Base-by-base conservation (phyloP, 2,113 vertebrate genomes). In the Poeciliopsis prolifica region DNA sequence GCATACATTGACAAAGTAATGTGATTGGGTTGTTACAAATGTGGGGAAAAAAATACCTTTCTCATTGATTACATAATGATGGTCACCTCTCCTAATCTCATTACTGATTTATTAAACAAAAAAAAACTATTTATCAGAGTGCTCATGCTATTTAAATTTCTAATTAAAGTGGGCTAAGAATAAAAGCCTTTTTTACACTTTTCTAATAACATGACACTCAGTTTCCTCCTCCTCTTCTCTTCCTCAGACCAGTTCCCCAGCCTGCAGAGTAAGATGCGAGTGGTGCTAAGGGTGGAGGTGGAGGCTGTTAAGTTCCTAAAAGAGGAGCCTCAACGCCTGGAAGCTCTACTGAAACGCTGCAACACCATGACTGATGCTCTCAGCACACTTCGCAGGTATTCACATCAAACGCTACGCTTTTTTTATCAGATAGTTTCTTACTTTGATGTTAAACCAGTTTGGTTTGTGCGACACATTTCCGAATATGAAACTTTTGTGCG, bases 271-370 rank as follows among this genome's bases (percentile, higher is more conserved):
- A 98, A 98, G 94, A 98, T 99, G 97, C 95, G 97, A 0, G 97
- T 98, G 61, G 97, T 99, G 87, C 93, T 99, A 75, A 91, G 98
- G 2, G 97, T 98, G 85, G 98, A 99, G 93, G 97, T 99, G 79
- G 98, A 99, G 87, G 97, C 97, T 0, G 97, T 99, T 5, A 99
- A 99, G 83, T 99, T 99, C 93, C 95, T 99, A 84, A 99, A 99
- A 87, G 98, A 99, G 89, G 98, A 99, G 89, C 98, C 98, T 0
- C 97, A 96, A 75, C 95, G 97, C 8, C 95, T 99, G 60, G 98
- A 99, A 0, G 96, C 97, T 1, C 93, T 99, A 48, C 95, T 99
- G 81, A 99, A 97, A 82, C 96, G 98, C 78, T 99, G 98, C 91
- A 96, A 95, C 76, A 94, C 74, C n/a, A 95, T 99, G 92, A 99